A percentile compares a stretch with the other conserved stretches of the same genome.
Evolutionary conservation across 2,113 vertebrate species (phyloP).

Genomic region (Cyprinodon brontotheroides): DNA sequence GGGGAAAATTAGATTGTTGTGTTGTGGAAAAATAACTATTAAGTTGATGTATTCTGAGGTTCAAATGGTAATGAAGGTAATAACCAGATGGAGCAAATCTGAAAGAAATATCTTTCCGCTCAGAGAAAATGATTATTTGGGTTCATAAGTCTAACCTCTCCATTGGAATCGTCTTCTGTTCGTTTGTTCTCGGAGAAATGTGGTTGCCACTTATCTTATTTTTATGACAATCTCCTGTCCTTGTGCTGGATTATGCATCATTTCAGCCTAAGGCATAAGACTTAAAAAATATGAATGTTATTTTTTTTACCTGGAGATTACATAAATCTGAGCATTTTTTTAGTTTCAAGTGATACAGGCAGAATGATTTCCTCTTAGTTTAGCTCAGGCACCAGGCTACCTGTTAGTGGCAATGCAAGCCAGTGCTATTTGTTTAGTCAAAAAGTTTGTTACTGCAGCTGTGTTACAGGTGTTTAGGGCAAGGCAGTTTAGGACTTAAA

Average conservation of each 20-base stretch:
- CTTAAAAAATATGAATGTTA: slow-evolving; percentile 3
- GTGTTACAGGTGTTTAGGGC: too few relatives aligned
- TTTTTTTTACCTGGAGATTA: not conserved
- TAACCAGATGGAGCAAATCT: slow-evolving; percentile 57
- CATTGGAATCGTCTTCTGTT: slow-evolving; percentile 2
- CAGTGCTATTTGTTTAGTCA: too few relatives aligned
- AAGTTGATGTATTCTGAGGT: slow-evolving; percentile 33
- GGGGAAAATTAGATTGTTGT: slow-evolving; percentile 20
- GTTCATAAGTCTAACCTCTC: slow-evolving; percentile 1
- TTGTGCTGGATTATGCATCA: not conserved
- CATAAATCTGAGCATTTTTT: not conserved
- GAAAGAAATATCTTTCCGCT: not conserved
- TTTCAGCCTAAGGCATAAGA: not conserved
- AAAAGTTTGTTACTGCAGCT: too few relatives aligned
- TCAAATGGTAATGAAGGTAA: slow-evolving; percentile 48
- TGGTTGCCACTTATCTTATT: slow-evolving; percentile 23
- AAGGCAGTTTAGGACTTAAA: too few relatives aligned
- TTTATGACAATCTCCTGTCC: not conserved
- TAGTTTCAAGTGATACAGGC: not conserved
- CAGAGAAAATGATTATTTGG: slow-evolving; percentile 12
- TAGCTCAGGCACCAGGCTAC: too few relatives aligned
- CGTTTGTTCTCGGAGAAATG: slow-evolving; percentile 20
- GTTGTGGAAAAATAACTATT: slow-evolving; percentile 36
- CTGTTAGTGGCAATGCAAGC: too few relatives aligned
- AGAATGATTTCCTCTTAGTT: too few relatives aligned